Evolutionary conservation across 1,140 invertebrate genomes (phyloP).

Genomic region (Tetranychus urticae): DNA sequence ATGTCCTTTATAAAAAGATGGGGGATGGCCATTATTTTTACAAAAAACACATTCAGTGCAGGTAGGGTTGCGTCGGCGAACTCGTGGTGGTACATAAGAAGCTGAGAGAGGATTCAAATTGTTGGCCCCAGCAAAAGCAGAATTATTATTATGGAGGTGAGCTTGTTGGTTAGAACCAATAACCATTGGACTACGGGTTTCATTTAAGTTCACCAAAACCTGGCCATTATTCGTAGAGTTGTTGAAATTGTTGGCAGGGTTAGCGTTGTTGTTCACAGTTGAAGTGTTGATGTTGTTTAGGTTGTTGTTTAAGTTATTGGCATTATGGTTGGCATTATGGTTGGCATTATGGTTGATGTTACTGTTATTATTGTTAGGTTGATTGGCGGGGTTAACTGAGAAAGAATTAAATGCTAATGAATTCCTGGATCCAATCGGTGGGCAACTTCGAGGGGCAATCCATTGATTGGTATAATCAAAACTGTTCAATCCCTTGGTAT

Average conservation of each 20-base stretch:
- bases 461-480: too few species aligned
- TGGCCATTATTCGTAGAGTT: too few species aligned
- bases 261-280: too few species aligned
- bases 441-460: neutral
- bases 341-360: too few species aligned
- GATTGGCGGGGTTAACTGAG: neutral
- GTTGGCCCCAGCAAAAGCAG: neutral
- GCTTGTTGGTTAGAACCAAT: too few species aligned
- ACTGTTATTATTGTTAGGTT: neutral
- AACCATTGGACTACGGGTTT: too few species aligned
- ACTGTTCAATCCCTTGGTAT: too few species aligned
- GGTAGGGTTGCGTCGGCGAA: neutral
- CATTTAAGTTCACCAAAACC: too few species aligned
- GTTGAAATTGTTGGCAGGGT: too few species aligned
- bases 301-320: neutral
- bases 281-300: too few species aligned
- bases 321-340: too few species aligned
- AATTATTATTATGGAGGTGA: neutral
- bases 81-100: neutral
- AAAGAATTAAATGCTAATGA: neutral
- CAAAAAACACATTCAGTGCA: slow-evolving; percentile 35
- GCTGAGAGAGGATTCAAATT: neutral
- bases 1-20: slow-evolving; percentile 33
- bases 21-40: slow-evolving; percentile 40
- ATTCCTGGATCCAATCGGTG: neutral